Evolutionary conservation across 2,797 vertebrate genomes (phyloP).

Genomic region (Artibeus lituratus): DNA sequence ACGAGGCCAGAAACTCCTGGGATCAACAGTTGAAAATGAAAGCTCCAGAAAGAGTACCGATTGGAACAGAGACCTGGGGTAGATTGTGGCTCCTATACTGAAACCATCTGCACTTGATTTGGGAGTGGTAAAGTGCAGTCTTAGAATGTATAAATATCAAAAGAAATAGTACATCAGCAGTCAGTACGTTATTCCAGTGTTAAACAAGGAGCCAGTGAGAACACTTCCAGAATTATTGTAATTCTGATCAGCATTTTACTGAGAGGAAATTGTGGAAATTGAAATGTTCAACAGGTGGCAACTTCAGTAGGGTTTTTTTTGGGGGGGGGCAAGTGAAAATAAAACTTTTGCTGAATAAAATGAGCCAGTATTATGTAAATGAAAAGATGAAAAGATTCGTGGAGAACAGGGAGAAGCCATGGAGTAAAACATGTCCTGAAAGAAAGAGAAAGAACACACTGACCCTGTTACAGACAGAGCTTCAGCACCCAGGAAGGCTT

Average conservation of each 20-base stretch:
- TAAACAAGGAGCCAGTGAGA: slow-evolving; percentile 48
- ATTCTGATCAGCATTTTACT: slow-evolving; percentile 61
- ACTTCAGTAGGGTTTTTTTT: not conserved
- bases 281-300: slow-evolving; percentile 61
- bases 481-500: not conserved
- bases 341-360: slow-evolving; percentile 56
- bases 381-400: slow-evolving; percentile 22
- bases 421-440: not conserved
- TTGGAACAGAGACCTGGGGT: slow-evolving; percentile 25
- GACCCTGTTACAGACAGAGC: not conserved
- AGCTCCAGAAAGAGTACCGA: slow-evolving; percentile 48
- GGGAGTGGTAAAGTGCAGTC: slow-evolving; percentile 47
- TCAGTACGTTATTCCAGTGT: slow-evolving; percentile 48
- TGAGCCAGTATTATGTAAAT: not conserved
- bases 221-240: slow-evolving; percentile 34
- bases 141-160: slow-evolving; percentile 48
- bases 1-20: slow-evolving; percentile 40
- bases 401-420: not conserved
- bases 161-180: slow-evolving; percentile 32
- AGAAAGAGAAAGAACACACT: not conserved
- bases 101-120: slow-evolving; percentile 61
- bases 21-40: slow-evolving; percentile 48
- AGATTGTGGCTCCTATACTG: not conserved
- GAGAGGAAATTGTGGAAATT: slow-evolving; percentile 59
- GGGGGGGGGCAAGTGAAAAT: not conserved